Evolutionary conservation across 1,140 invertebrate genomes (phyloP).

Genomic region (Rhyacophila brunnea): DNA sequence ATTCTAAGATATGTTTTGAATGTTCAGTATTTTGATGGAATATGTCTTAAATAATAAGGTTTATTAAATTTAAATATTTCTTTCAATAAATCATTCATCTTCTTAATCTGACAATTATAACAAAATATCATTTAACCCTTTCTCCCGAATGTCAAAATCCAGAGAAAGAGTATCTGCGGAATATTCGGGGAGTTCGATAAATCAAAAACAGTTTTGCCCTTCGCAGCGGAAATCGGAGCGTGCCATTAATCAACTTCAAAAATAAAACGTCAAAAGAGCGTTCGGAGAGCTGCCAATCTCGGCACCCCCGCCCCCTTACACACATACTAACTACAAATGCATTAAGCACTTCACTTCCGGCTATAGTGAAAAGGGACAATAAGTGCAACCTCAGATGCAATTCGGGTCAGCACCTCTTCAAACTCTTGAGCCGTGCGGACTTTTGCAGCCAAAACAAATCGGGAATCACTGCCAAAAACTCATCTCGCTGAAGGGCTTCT

Average conservation of each 20-base stretch:
- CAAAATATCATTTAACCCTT: no score
- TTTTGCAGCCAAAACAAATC: slow-evolving; percentile 31
- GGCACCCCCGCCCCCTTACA: slow-evolving; percentile 6
- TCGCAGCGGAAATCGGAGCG: background rate
- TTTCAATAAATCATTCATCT: no score
- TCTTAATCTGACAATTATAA: no score
- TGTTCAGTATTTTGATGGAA: no score
- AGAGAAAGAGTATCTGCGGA: no score
- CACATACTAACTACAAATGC: slow-evolving; percentile 14
- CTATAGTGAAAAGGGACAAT: background rate
- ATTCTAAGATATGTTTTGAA: no score
- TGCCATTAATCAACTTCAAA: slow-evolving; percentile 22
- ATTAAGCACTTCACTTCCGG: slow-evolving; percentile 11
- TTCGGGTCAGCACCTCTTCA: slow-evolving; percentile 23
- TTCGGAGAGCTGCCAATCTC: slow-evolving; percentile 16
- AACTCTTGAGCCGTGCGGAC: slow-evolving; percentile 13
- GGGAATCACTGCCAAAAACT: slow-evolving; percentile 35
- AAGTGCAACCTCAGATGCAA: slow-evolving; percentile 18
- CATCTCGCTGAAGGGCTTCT: slow-evolving; percentile 23
- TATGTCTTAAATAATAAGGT: no score
- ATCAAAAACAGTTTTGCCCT: background rate
- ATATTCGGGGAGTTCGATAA: background rate
- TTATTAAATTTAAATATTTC: no score
- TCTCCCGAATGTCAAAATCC: no score
- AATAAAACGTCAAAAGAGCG: slow-evolving; percentile 6